Percentiles rank a stretch among this genome's conserved stretches.
Conservation (phyloP, 2,797 vertebrate species). For the Karalla daura region DNA sequence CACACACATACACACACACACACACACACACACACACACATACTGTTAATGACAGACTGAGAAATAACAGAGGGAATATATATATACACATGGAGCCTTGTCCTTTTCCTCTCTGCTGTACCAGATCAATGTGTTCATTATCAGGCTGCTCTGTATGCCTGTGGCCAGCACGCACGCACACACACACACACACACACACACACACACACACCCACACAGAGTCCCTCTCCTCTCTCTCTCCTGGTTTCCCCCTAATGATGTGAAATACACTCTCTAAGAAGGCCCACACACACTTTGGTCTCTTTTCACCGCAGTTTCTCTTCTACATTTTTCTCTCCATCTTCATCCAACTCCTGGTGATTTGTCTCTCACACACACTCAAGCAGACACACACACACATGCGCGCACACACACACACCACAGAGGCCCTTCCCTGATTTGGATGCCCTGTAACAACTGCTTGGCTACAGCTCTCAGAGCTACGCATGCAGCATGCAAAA, state of each 20-base stretch:
- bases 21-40: conserved; percentile 19
- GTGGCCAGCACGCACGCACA: conserved; percentile 35
- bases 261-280: conserved; percentile 24
- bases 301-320: conserved; percentile 7
- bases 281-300: background rate
- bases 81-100: conserved; percentile 43
- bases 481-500: conserved; percentile 47
- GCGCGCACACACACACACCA: conserved; percentile 23
- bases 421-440: conserved; percentile 50
- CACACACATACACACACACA: background rate
- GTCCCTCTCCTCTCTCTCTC: conserved; percentile 22
- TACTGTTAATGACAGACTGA: conserved; percentile 21
- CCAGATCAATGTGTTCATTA: conserved; percentile 77
- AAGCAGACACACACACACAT: conserved; percentile 17
- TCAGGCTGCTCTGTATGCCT: conserved; percentile 60
- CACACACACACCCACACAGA: conserved; percentile 11
- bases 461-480: conserved; percentile 41
- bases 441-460: conserved; percentile 47
- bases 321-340: conserved; percentile 12
- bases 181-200: conserved; percentile 17
- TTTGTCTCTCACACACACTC: conserved; percentile 8
- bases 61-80: conserved; percentile 35
- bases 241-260: conserved; percentile 47
- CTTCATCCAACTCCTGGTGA: conserved; percentile 26
- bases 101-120: conserved; percentile 60